Evolutionary conservation across 2,888 invertebrate genomes (phyloP).

Genomic region (Pemphredon lugubris): DNA sequence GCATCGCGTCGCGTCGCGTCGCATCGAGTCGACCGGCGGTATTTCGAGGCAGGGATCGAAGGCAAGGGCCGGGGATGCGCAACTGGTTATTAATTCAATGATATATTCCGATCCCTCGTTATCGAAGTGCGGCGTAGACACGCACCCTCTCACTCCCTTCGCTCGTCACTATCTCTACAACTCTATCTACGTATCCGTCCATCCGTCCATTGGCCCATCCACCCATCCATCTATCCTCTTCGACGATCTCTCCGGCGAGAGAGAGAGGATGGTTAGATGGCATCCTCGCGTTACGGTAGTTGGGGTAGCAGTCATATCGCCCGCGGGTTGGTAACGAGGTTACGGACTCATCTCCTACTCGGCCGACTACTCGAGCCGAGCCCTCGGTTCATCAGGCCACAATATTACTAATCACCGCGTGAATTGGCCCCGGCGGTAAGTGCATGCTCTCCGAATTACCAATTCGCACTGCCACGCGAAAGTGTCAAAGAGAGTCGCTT

Average conservation of each 20-base stretch:
- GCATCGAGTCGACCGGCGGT: neutral
- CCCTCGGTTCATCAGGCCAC: conserved; percentile 79
- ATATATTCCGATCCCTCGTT: conserved; percentile 66
- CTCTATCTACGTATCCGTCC: conserved; percentile 19
- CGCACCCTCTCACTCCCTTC: conserved; percentile 11
- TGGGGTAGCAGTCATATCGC: conserved; percentile 72
- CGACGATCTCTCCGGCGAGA: conserved; percentile 8
- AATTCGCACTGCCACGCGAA: conserved; percentile 73
- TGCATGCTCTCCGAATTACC: conserved; percentile 73
- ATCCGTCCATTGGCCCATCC: conserved; percentile 25
- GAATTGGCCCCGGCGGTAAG: conserved; percentile 76
- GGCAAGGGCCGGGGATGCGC: conserved; percentile 32
- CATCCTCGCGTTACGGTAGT: conserved; percentile 57
- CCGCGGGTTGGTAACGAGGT: conserved; percentile 77
- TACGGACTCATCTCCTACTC: conserved; percentile 79
- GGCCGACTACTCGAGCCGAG: conserved; percentile 66
- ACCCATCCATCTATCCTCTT: conserved; percentile 13
- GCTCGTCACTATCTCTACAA: neutral
- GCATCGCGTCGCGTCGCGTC: neutral
- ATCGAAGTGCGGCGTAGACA: conserved; percentile 25
- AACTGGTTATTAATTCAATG: conserved; percentile 75
- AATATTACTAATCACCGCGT: conserved; percentile 79
- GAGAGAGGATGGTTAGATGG: conserved; percentile 15
- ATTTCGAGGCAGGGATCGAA: neutral
- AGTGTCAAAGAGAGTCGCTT: neutral